These are phyloP conservation scores for Chaetura pelagica DNA, from an alignment of 2,113 vertebrate genomes.

Conservation along the genomic window DNA sequence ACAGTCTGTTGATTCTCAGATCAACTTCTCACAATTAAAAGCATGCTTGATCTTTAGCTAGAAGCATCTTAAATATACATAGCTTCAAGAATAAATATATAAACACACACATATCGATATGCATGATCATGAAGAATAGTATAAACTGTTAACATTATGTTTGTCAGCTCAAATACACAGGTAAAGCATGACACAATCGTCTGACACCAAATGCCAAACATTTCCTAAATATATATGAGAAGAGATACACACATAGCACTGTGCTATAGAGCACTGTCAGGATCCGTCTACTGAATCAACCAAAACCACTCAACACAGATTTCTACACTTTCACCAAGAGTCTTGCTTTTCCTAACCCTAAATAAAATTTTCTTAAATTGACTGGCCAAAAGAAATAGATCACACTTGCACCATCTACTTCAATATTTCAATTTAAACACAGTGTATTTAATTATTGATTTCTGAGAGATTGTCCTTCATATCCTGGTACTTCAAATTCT, in stretches of 20 bases:
- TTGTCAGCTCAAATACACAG: neutral
- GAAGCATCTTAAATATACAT: neutral
- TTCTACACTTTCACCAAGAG: neutral
- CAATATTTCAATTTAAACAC: neutral
- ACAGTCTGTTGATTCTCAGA: neutral
- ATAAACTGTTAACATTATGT: neutral
- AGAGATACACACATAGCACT: neutral
- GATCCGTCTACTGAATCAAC: neutral
- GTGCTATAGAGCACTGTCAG: neutral
- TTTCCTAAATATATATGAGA: neutral
- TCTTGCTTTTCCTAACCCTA: neutral
- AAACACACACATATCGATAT: neutral
- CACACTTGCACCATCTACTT: neutral
- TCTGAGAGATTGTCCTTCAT: neutral
- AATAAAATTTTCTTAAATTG: neutral
- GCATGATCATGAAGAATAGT: neutral
- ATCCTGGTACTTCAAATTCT: neutral
- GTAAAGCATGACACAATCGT: neutral
- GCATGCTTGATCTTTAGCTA: neutral
- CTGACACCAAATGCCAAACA: neutral
- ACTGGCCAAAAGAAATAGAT: neutral
- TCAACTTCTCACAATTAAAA: neutral
- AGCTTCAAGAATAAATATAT: neutral
- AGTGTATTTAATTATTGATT: neutral
- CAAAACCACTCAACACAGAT: neutral